phyloP scores from a whole-genome alignment of 2,113 vertebrate species.

The Telmatochromis sp. region DNA sequence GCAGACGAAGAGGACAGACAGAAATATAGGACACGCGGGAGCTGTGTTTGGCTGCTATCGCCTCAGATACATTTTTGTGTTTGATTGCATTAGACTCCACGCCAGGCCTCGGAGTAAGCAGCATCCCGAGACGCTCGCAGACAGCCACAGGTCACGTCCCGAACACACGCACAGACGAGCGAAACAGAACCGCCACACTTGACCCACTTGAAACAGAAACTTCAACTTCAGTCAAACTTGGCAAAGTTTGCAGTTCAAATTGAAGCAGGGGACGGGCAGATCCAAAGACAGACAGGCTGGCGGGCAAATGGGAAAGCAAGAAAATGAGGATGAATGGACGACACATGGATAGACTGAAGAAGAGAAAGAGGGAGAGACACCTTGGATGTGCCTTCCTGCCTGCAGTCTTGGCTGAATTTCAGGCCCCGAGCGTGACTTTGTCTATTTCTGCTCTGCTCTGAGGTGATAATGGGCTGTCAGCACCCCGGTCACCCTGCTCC shows the following conservation, averaged over 20 bases:
- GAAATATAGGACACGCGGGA: constrained; percentile 21
- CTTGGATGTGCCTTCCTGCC: constrained; percentile 37
- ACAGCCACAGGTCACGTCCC: not conserved
- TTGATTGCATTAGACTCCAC: not conserved
- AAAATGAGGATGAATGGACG: constrained; percentile 23
- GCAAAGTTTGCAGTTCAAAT: not conserved
- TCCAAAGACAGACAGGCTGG: not conserved
- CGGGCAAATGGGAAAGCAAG: not conserved
- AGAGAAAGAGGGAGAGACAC: not conserved
- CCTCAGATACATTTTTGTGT: not conserved
- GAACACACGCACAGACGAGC: not conserved
- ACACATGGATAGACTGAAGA: constrained; percentile 9
- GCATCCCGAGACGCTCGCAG: not conserved
- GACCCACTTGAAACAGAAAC: not conserved
- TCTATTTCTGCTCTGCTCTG: constrained; percentile 64
- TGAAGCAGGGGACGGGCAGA: not conserved
- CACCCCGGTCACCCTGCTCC: constrained; percentile 35
- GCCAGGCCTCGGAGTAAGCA: not conserved
- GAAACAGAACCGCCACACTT: not conserved
- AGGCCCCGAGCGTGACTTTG: constrained; percentile 49
- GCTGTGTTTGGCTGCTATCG: constrained; percentile 1
- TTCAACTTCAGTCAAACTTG: not conserved
- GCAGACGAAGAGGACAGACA: not conserved
- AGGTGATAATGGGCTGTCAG: constrained; percentile 69
- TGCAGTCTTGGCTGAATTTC: constrained; percentile 58